Percentiles rank a stretch among this genome's conserved stretches.
phyloP scores from a whole-genome alignment of 2,888 invertebrate genomes.

The Euplagia quadripunctaria region DNA sequence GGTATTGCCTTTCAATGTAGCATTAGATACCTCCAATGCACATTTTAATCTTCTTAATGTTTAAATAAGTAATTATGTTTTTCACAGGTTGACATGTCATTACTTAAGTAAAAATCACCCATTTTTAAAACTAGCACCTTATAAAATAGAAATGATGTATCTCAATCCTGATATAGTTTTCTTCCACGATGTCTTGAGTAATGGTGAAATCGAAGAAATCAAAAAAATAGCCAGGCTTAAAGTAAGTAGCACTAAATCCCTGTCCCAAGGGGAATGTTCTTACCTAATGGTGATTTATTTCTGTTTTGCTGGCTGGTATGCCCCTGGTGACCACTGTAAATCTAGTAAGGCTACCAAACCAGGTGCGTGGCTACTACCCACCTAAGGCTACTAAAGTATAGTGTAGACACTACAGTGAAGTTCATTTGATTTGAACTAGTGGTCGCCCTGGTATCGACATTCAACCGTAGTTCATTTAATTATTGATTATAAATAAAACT shows the following conservation, averaged over 20 bases:
- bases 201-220: conserved; percentile 94
- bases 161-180: conserved; percentile 93
- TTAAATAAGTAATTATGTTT: background rate
- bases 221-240: conserved; percentile 95
- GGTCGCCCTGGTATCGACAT: too few relatives aligned
- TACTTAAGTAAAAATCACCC: conserved; percentile 91
- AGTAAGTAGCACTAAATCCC: conserved; percentile 81
- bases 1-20: background rate
- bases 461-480: too few relatives aligned
- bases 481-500: too few relatives aligned
- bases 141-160: conserved; percentile 94
- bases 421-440: too few relatives aligned
- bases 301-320: conserved; percentile 87
- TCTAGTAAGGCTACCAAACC: background rate
- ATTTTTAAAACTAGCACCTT: conserved; percentile 92
- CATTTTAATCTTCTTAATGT: too few relatives aligned
- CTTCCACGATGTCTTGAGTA: conserved; percentile 96
- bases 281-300: background rate
- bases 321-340: background rate
- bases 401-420: too few relatives aligned
- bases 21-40: too few relatives aligned
- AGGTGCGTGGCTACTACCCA: too few relatives aligned
- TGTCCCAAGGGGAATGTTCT: background rate
- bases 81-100: conserved; percentile 89
- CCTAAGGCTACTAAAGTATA: too few relatives aligned